A percentile compares a stretch with the other conserved stretches of the same genome.
Conservation (phyloP, 2,888 invertebrate species). For the Drosophila anceps region DNA sequence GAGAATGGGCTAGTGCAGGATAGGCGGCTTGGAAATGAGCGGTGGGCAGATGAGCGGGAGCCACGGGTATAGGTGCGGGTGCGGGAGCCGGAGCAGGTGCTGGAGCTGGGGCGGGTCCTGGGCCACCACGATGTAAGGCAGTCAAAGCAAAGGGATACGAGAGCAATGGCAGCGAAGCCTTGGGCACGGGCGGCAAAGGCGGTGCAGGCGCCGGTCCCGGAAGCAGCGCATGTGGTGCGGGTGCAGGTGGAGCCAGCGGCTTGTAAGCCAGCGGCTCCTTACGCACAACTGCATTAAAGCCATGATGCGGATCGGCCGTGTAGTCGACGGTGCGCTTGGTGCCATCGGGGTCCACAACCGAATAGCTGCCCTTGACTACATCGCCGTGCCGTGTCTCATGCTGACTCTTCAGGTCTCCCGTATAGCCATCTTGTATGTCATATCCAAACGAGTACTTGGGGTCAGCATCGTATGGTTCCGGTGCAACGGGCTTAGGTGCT, state of each 20-base stretch:
- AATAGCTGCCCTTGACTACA: slow-evolving; percentile 87
- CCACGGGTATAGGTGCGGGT: slow-evolving; percentile 53
- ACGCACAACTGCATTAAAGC: slow-evolving; percentile 85
- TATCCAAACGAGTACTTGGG: slow-evolving; percentile 86
- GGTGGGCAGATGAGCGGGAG: slow-evolving; percentile 56
- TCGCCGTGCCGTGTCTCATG: slow-evolving; percentile 89
- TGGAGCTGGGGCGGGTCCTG: slow-evolving; percentile 49
- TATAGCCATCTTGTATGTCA: slow-evolving; percentile 86
- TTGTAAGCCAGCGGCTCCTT: slow-evolving; percentile 84
- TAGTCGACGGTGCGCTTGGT: slow-evolving; percentile 89
- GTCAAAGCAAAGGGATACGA: slow-evolving; percentile 64
- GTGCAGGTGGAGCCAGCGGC: slow-evolving; percentile 59
- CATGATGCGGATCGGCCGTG: slow-evolving; percentile 86
- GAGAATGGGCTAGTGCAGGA: slow-evolving; percentile 78
- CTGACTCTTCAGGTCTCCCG: slow-evolving; percentile 87
- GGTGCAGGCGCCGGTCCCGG: slow-evolving; percentile 69
- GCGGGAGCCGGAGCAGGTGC: slow-evolving; percentile 57
- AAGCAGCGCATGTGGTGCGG: slow-evolving; percentile 52
- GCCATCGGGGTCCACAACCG: slow-evolving; percentile 87
- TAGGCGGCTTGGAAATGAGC: slow-evolving; percentile 80
- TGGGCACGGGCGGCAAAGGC: slow-evolving; percentile 74
- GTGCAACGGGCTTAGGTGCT: slow-evolving; percentile 77
- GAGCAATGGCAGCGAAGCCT: slow-evolving; percentile 50
- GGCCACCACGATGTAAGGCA: slow-evolving; percentile 47
- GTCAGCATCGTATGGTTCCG: slow-evolving; percentile 84